Conservation (phyloP, 2,113 vertebrate species). For the Piprites chloris region DNA sequence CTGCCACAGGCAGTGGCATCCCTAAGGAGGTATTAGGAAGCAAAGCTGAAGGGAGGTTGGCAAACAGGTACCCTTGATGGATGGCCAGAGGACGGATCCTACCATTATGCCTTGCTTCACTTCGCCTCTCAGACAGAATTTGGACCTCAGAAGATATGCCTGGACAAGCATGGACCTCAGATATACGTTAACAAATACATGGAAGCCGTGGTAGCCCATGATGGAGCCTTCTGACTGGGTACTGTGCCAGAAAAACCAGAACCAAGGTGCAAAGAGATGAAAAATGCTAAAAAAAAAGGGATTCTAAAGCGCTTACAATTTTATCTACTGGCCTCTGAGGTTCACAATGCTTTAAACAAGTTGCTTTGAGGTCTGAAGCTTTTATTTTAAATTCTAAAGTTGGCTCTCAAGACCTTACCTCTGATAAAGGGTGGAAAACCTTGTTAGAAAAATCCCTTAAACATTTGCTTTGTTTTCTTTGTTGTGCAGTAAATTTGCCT, state of each 20-base stretch:
- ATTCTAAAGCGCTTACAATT: not conserved
- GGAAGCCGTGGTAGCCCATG: fast-evolving
- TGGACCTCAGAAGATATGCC: not conserved
- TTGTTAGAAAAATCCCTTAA: constrained; percentile 18
- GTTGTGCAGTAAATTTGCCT: constrained; percentile 4
- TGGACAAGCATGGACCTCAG: fast-evolving
- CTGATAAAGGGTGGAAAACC: constrained; percentile 21
- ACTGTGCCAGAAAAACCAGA: not conserved
- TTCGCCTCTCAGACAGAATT: not conserved
- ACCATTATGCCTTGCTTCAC: fast-evolving
- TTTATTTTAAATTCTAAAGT: not conserved
- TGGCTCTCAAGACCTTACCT: not conserved
- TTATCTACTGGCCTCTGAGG: not conserved
- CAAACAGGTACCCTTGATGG: fast-evolving
- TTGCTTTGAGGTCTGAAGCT: not conserved
- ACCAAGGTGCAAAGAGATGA: not conserved
- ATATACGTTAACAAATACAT: not conserved
- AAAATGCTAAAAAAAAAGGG: fast-evolving
- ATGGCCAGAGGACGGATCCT: not conserved
- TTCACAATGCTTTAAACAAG: not conserved
- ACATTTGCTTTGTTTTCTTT: constrained; percentile 25
- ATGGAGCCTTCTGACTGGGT: not conserved
- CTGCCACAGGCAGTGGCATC: too few relatives aligned
- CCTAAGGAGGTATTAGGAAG: not conserved
- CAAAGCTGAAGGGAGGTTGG: fast-evolving